These are phyloP conservation scores for Numenius arquata DNA, from an alignment of 2,113 vertebrate genomes.

Conservation along the genomic window DNA sequence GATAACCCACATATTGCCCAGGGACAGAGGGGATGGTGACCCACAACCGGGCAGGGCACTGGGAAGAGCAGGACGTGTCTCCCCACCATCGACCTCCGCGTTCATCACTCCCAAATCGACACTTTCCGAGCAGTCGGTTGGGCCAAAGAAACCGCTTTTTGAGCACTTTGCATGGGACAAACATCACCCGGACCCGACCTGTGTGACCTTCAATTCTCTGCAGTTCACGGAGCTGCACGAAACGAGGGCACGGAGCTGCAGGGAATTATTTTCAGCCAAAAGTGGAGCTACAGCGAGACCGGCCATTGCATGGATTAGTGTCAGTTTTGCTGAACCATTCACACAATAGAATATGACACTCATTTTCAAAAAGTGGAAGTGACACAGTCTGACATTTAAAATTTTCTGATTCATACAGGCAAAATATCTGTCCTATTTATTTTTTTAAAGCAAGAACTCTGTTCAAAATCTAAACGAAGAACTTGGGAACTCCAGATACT, in stretches of 20 bases:
- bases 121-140: fast-evolving
- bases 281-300: background rate
- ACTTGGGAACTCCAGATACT: background rate
- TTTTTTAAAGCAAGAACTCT: background rate
- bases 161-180: background rate
- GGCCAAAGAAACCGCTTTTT: background rate
- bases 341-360: background rate
- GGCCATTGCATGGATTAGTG: background rate
- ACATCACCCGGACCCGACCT: background rate
- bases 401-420: background rate
- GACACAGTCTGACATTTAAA: background rate
- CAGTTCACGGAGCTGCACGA: background rate
- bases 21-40: background rate
- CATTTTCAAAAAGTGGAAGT: background rate
- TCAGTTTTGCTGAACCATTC: background rate
- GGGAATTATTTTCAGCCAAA: background rate
- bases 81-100: fast-evolving
- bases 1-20: background rate
- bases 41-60: fast-evolving
- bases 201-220: background rate
- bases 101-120: fast-evolving
- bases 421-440: background rate
- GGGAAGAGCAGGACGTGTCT: background rate
- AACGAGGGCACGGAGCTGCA: background rate
- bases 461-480: background rate